Percentiles rank a stretch among this genome's conserved stretches.
These are phyloP conservation scores for Xiphorhynchus erythropygius DNA, from an alignment of 2,797 vertebrate genomes.

Conservation along the genomic window DNA sequence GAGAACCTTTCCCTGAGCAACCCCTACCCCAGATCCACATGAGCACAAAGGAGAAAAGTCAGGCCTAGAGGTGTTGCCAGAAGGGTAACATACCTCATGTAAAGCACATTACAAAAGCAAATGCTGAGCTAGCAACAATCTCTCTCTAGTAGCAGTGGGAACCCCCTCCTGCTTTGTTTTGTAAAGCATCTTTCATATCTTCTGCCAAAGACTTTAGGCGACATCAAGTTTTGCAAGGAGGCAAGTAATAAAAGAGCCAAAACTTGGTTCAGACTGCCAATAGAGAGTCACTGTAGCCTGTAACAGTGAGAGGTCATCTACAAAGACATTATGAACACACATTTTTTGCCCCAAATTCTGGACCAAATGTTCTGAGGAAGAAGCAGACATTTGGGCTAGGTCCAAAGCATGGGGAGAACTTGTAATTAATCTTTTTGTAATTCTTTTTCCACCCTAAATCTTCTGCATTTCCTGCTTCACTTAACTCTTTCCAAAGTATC, in stretches of 20 bases:
- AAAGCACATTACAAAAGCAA: slow-evolving; percentile 37
- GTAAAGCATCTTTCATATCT: slow-evolving; percentile 66
- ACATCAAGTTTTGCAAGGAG: slow-evolving; percentile 59
- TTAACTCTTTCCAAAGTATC: slow-evolving; percentile 33
- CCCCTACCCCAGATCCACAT: background rate
- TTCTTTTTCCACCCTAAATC: slow-evolving; percentile 40
- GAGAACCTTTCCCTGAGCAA: slow-evolving; percentile 19
- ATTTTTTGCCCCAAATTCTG: slow-evolving; percentile 36
- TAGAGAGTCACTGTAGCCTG: slow-evolving; percentile 17
- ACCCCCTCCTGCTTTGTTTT: slow-evolving; percentile 57
- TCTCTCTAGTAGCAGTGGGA: slow-evolving; percentile 59
- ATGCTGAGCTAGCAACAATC: slow-evolving; percentile 52
- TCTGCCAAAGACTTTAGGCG: slow-evolving; percentile 63
- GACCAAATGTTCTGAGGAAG: slow-evolving; percentile 46
- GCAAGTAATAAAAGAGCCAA: slow-evolving; percentile 17
- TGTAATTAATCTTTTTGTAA: slow-evolving; percentile 46
- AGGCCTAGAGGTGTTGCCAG: slow-evolving; percentile 11
- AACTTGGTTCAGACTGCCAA: slow-evolving; percentile 36
- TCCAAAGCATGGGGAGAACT: slow-evolving; percentile 40
- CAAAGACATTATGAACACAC: slow-evolving; percentile 22
- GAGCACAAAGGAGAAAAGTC: slow-evolving; percentile 47
- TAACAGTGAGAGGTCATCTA: slow-evolving; percentile 43
- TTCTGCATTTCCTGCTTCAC: background rate
- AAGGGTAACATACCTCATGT: slow-evolving; percentile 32
- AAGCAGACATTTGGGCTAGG: background rate